Conservation (phyloP, 2,113 vertebrate species). For the Scopus umbretta region DNA sequence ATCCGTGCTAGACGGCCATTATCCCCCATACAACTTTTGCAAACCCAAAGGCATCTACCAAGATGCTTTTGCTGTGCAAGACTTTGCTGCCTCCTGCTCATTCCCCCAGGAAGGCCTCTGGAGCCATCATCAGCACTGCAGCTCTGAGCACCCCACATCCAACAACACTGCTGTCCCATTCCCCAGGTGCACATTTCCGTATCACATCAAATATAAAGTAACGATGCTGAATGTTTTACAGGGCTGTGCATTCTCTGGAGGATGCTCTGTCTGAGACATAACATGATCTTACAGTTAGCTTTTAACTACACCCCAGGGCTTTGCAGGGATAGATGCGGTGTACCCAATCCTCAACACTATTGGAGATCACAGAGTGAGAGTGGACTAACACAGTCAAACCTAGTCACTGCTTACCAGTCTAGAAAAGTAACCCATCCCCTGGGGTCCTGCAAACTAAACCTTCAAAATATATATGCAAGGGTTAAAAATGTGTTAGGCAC, state of each 20-base stretch:
- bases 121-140: not conserved
- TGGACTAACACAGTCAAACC: not conserved
- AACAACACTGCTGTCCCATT: rapidly evolving
- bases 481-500: not conserved
- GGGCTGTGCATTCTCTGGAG: not conserved
- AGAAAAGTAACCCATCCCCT: not conserved
- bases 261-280: not conserved
- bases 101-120: not conserved
- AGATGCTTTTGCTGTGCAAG: not conserved
- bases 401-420: not conserved
- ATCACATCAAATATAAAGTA: not conserved
- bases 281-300: not conserved
- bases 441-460: not conserved
- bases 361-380: not conserved
- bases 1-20: not conserved
- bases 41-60: not conserved
- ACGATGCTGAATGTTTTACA: not conserved
- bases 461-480: not conserved
- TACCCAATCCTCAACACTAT: not conserved
- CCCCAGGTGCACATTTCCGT: not conserved
- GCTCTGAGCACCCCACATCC: not conserved
- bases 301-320: not conserved
- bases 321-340: not conserved
- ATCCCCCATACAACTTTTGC: not conserved
- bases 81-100: not conserved